Percentiles rank a stretch among this genome's conserved stretches.
These are phyloP conservation scores for Motacilla alba DNA, from an alignment of 2,113 vertebrate species.

Conservation along the genomic window DNA sequence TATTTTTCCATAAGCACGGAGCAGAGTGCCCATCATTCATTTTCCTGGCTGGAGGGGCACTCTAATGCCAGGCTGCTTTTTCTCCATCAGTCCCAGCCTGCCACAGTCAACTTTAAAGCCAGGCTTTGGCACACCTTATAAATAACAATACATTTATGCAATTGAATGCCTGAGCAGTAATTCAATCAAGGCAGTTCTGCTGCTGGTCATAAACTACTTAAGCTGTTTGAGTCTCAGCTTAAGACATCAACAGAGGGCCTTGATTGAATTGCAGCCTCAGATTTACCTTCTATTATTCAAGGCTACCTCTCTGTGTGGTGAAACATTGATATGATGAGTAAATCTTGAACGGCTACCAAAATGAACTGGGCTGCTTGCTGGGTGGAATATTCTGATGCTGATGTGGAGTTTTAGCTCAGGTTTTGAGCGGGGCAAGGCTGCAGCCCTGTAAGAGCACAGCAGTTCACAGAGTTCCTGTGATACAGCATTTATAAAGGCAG, in stretches of 20 bases:
- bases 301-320: not conserved
- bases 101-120: constrained; percentile 21
- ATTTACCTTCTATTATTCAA: constrained; percentile 25
- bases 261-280: constrained; percentile 36
- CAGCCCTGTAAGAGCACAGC: not conserved
- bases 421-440: not conserved
- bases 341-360: not conserved
- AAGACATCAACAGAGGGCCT: constrained; percentile 10
- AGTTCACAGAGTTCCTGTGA: not conserved
- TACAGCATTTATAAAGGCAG: not conserved
- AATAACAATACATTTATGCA: constrained; percentile 49
- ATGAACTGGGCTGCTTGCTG: not conserved
- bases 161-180: constrained; percentile 48
- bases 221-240: constrained; percentile 18
- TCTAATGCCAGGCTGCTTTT: not conserved
- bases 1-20: constrained; percentile 5
- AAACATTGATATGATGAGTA: not conserved
- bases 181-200: constrained; percentile 43
- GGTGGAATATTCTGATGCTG: not conserved
- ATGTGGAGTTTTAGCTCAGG: rapidly evolving
- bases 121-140: constrained; percentile 19
- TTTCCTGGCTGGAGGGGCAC: not conserved
- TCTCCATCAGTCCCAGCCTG: constrained; percentile 34
- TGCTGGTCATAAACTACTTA: constrained; percentile 31
- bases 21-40: constrained; percentile 8